phyloP scores from a whole-genome alignment of 2,113 vertebrate genomes.

The Micronisus gabar region DNA sequence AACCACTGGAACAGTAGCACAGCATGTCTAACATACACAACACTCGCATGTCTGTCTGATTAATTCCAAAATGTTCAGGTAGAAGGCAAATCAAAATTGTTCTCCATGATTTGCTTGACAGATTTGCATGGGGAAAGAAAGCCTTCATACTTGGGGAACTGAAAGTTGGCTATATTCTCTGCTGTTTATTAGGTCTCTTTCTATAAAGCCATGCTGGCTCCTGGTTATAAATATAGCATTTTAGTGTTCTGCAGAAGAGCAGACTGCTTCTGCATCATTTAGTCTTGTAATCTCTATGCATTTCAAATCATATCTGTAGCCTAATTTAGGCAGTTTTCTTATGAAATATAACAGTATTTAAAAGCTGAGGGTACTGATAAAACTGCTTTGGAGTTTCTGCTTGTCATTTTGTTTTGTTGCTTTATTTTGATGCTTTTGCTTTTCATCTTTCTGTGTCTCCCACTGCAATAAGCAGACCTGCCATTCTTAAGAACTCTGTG shows the following conservation, averaged over 20 bases:
- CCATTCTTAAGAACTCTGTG: background rate
- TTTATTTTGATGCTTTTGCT: slow-evolving; percentile 13
- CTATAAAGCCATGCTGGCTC: background rate
- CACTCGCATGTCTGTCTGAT: background rate
- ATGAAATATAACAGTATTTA: background rate
- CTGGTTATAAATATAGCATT: background rate
- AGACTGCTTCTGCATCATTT: background rate
- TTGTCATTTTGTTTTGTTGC: background rate
- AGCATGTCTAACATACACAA: background rate
- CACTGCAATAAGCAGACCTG: background rate
- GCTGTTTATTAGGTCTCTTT: background rate
- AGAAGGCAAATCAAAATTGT: background rate
- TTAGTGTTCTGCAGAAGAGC: background rate
- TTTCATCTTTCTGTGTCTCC: background rate
- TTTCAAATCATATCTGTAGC: background rate
- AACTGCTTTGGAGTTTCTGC: background rate
- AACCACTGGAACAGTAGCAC: background rate
- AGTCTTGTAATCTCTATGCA: background rate
- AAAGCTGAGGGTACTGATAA: background rate
- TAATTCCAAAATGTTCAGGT: background rate
- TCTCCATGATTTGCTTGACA: background rate
- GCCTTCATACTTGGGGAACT: background rate
- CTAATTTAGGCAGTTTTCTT: background rate
- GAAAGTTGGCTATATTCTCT: background rate
- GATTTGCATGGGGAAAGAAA: background rate